Percentiles rank a stretch among this genome's conserved stretches.
These are phyloP conservation scores for Heteromyza rotundicornis DNA, from an alignment of 2,888 invertebrate genomes.

Conservation along the genomic window DNA sequence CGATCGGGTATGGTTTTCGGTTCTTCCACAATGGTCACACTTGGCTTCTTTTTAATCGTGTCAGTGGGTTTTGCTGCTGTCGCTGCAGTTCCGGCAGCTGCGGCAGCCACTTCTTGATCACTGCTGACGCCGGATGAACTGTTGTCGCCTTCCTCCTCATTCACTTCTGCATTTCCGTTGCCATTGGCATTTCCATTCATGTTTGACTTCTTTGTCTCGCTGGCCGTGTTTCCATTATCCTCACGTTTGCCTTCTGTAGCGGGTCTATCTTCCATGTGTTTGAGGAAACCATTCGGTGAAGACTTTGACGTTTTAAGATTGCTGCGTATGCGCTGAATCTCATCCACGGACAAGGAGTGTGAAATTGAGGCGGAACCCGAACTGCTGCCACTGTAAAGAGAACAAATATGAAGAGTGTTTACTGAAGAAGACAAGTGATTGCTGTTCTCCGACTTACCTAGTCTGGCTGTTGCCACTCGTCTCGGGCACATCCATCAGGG, in stretches of 20 bases:
- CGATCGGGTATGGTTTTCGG: conserved; percentile 49
- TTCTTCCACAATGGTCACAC: conserved; percentile 54
- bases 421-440: neutral
- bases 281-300: conserved; percentile 80
- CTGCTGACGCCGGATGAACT: conserved; percentile 88
- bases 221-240: neutral
- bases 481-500: conserved; percentile 65
- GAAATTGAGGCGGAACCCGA: conserved; percentile 79
- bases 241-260: neutral
- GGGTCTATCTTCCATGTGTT: conserved; percentile 62
- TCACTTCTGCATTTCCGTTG: conserved; percentile 6
- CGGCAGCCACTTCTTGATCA: conserved; percentile 72
- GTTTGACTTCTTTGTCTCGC: conserved; percentile 24
- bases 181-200: conserved; percentile 24
- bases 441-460: conserved; percentile 65
- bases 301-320: conserved; percentile 86
- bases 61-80: conserved; percentile 64
- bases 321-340: conserved; percentile 85
- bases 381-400: conserved; percentile 69
- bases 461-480: conserved; percentile 80
- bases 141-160: conserved; percentile 81
- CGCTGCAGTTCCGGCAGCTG: conserved; percentile 49
- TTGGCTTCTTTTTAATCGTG: conserved; percentile 60
- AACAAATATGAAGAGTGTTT: neutral
- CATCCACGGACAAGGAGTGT: conserved; percentile 86